Conservation (phyloP, 2,888 invertebrate species). For the Eudasyphora cyanicolor region DNA sequence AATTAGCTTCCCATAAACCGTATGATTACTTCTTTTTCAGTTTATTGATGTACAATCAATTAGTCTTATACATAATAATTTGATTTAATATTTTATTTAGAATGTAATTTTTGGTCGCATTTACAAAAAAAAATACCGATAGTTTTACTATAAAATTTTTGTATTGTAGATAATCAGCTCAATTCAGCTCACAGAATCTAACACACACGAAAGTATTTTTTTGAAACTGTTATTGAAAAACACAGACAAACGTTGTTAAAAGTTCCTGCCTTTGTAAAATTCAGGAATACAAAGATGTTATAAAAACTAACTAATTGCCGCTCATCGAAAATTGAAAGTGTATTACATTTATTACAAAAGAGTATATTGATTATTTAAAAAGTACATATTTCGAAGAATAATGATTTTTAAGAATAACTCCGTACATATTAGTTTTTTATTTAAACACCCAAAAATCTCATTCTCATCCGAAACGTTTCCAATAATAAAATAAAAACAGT, state of each 20-base stretch:
- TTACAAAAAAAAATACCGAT: conserved; percentile 38
- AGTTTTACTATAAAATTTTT: conserved; percentile 42
- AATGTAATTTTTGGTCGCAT: conserved; percentile 50
- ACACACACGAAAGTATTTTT: conserved; percentile 46
- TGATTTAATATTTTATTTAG: conserved; percentile 33
- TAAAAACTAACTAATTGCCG: conserved; percentile 46
- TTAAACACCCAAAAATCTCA: conserved; percentile 26
- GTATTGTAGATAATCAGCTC: conserved; percentile 55
- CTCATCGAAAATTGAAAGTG: conserved; percentile 52
- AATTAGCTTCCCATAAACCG: conserved; percentile 1
- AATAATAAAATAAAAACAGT: conserved; percentile 13
- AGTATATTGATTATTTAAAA: conserved; percentile 7
- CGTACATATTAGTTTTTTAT: neutral
- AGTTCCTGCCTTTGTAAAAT: conserved; percentile 62
- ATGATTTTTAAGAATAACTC: conserved; percentile 15
- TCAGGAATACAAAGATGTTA: conserved; percentile 60
- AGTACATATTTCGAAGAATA: conserved; percentile 45
- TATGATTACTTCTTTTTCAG: conserved; percentile 34
- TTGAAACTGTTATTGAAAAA: conserved; percentile 59
- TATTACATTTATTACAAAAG: conserved; percentile 53
- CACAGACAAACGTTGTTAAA: conserved; percentile 49
- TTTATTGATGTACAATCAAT: conserved; percentile 16
- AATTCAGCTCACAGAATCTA: conserved; percentile 44
- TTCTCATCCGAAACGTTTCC: neutral
- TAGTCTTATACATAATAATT: conserved; percentile 12